Evolutionary conservation across 1,140 invertebrate species (phyloP).

Genomic region (Zaprionus kolodkinae): DNA sequence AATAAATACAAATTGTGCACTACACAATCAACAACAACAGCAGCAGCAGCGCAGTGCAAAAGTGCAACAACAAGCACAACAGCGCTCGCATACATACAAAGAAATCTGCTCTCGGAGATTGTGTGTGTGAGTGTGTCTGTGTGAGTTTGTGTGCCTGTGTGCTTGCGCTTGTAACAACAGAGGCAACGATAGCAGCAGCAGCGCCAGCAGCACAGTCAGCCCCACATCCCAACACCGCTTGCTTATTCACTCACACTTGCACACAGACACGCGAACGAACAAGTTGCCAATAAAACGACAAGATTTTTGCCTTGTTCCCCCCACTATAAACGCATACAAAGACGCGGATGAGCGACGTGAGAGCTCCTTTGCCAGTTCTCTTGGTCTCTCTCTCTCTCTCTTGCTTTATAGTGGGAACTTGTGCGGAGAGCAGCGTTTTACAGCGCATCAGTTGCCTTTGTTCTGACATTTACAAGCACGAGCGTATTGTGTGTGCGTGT

Average conservation of each 20-base stretch:
- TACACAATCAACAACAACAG: slow-evolving; percentile 44
- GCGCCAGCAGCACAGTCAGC: background rate
- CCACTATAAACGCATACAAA: slow-evolving; percentile 14
- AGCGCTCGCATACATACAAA: slow-evolving; percentile 60
- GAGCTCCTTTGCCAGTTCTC: slow-evolving; percentile 4
- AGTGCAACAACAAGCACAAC: slow-evolving; percentile 44
- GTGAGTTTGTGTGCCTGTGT: slow-evolving; percentile 2
- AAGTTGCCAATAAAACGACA: slow-evolving; percentile 52
- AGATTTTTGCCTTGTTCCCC: slow-evolving; percentile 29
- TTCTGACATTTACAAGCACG: background rate
- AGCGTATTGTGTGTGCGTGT: background rate
- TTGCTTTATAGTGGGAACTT: background rate
- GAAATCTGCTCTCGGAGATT: slow-evolving; percentile 36
- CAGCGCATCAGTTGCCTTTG: slow-evolving; percentile 16
- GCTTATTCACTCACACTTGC: slow-evolving; percentile 55
- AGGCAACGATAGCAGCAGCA: slow-evolving; percentile 8
- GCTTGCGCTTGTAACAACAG: slow-evolving; percentile 62
- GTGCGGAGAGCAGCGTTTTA: background rate
- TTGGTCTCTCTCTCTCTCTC: slow-evolving; percentile 15
- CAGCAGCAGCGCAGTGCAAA: slow-evolving; percentile 20
- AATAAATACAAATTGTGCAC: slow-evolving; percentile 54
- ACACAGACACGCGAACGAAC: slow-evolving; percentile 38
- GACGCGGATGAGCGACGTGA: background rate
- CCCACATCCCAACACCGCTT: background rate
- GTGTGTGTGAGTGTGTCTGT: slow-evolving; percentile 13